phyloP scores from a whole-genome alignment of 92 coral and sea anemone genomes.

The Plumapathes pennacea region DNA sequence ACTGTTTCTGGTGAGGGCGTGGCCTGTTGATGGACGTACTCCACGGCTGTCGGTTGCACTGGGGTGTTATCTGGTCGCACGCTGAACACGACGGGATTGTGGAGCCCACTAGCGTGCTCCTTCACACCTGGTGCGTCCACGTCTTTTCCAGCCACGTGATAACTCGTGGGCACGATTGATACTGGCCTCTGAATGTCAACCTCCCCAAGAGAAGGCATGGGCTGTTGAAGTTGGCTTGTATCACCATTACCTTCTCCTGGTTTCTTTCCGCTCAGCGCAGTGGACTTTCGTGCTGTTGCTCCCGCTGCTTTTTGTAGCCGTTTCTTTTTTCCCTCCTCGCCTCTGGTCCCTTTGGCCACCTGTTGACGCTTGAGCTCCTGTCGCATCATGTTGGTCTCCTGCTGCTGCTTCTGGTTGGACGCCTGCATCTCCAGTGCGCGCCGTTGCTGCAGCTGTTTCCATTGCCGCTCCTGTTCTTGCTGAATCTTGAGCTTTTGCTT shows the following conservation, averaged over 20 bases:
- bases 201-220: constrained; percentile 5
- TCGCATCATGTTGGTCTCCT: constrained; percentile 68
- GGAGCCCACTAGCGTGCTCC: too few relatives aligned
- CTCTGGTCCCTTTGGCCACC: constrained; percentile 71
- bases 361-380: constrained; percentile 80
- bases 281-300: background rate
- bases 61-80: too few relatives aligned
- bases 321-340: constrained; percentile 73
- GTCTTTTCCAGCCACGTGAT: too few relatives aligned
- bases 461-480: constrained; percentile 93
- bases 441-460: constrained; percentile 96
- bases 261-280: background rate
- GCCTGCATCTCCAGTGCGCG: constrained; percentile 91
- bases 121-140: too few relatives aligned
- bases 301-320: constrained; percentile 32
- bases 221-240: background rate
- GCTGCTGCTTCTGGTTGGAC: constrained; percentile 93
- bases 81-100: too few relatives aligned
- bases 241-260: background rate
- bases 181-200: too few relatives aligned
- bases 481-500: constrained; percentile 82
- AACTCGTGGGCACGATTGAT: too few relatives aligned
- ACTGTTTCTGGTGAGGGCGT: too few relatives aligned
- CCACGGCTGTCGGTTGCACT: too few relatives aligned
- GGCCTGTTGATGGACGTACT: too few relatives aligned